Percentiles rank a stretch among this genome's conserved stretches.
Conservation (phyloP, 2,888 invertebrate species). For the Drosophila niveifrons region DNA sequence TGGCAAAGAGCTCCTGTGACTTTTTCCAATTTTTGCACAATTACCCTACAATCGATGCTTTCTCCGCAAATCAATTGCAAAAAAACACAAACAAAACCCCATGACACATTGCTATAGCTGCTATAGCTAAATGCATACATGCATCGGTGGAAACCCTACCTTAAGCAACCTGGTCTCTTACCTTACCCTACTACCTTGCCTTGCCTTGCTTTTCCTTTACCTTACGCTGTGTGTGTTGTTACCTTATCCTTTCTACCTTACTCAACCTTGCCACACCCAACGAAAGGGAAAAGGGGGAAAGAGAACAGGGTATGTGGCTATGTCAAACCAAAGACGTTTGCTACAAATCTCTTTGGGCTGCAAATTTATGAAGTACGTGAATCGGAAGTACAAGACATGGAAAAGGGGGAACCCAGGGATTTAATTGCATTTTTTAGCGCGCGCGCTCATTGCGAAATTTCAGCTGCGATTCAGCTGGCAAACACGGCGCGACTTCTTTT, state of each 20-base stretch:
- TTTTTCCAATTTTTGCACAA: conserved; percentile 82
- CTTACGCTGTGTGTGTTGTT: conserved; percentile 24
- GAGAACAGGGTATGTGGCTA: conserved; percentile 37
- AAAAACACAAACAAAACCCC: conserved; percentile 84
- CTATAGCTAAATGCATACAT: not conserved
- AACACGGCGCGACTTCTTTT: conserved; percentile 27
- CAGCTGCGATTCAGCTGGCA: conserved; percentile 69
- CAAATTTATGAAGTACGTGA: conserved; percentile 44
- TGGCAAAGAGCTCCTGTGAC: conserved; percentile 66
- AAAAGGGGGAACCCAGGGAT: conserved; percentile 54
- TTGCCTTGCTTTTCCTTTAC: conserved; percentile 17
- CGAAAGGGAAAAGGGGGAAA: conserved; percentile 60
- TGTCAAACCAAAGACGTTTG: conserved; percentile 69
- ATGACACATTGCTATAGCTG: conserved; percentile 67
- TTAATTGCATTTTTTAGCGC: conserved; percentile 80
- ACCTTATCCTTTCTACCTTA: conserved; percentile 44
- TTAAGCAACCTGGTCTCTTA: conserved; percentile 36
- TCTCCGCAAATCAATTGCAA: conserved; percentile 84
- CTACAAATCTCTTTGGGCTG: conserved; percentile 66
- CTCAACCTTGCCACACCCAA: conserved; percentile 57
- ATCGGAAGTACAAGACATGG: conserved; percentile 40
- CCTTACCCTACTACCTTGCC: conserved; percentile 37
- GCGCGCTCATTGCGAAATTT: conserved; percentile 78
- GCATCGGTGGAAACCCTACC: conserved; percentile 51
- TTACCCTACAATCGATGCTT: conserved; percentile 83